Base-by-base conservation (phyloP, 2,888 invertebrate genomes). In the Spicauda simplicius region DNA sequence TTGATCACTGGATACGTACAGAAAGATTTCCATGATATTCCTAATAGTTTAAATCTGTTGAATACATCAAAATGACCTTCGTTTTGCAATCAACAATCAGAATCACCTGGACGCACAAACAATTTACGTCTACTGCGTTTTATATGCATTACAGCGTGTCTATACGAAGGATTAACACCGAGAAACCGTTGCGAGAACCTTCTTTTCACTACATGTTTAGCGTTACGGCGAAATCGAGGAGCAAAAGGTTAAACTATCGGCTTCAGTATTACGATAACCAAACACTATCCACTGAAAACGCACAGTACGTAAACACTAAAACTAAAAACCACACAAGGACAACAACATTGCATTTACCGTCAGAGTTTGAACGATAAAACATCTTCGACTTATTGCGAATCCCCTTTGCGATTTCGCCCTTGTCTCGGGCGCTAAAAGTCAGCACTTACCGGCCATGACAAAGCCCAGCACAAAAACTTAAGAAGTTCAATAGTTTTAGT, bases 381-480 rank as follows among this genome's bases (percentile, higher is more conserved):
- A 93, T 93, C 93, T 93, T 93, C 92, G 84, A 91, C 82, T 86
- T 90, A 91, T 90, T 92, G 90, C 90, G 92, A 93, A 90, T 93
- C 90, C 90, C 87, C 88, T 92, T 87, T 90, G 92, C 92, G 85
- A 91, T 92, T 91, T 93, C 93, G 92, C 92, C 93, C 93, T 93
- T 93, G 91, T 91, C 86, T 90, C 88, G 90, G 90, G 90, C 90
- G 90, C 90, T 88, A 92, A 93, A 93, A 93, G 92, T 93, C 93
- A 91, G 92, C 93, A 95, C 96, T 96, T 96, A 96, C 96, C 96
- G 96, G 96, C 96, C 96, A 96, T 96, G 95, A 95, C 96, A 96
- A 94, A 94, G 89, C 91, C 93, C 92, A 92, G 93, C 93, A 92
- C 92, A 89, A 91, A 86, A 91, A 91, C 90, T 86, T 88, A 88